Conservation (phyloP, 1,140 invertebrate species). For the Mizuhopecten yessoensis region DNA sequence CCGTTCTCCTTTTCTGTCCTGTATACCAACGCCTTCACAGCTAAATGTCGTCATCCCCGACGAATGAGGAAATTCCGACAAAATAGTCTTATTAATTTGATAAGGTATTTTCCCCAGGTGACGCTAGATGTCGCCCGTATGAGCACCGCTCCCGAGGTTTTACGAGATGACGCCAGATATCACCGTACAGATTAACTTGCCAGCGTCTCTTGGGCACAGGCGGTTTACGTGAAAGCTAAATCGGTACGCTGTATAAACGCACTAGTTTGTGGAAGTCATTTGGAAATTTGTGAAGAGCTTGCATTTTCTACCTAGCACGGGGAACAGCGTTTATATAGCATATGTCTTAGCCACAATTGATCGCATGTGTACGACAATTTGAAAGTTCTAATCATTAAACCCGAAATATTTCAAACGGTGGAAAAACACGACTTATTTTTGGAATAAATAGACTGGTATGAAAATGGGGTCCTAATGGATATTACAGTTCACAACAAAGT, state of each 20-base stretch:
- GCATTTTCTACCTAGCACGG: too few species aligned
- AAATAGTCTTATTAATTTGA: not conserved
- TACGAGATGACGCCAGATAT: not conserved
- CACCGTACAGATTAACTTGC: not conserved
- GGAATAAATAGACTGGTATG: too few species aligned
- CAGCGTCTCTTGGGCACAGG: not conserved
- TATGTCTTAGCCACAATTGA: too few species aligned
- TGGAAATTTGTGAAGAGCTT: too few species aligned
- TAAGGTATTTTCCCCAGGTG: constrained; percentile 7
- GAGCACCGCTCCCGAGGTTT: not conserved
- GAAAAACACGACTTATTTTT: too few species aligned
- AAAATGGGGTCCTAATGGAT: too few species aligned
- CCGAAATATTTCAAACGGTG: too few species aligned
- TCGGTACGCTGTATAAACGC: not conserved
- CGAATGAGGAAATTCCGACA: not conserved
- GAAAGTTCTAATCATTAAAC: too few species aligned
- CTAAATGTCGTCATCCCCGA: not conserved
- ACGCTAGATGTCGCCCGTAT: not conserved
- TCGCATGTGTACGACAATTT: too few species aligned
- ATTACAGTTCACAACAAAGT: too few species aligned
- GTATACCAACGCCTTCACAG: not conserved
- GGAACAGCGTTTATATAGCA: too few species aligned
- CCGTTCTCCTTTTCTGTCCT: not conserved
- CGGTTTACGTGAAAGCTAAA: constrained; percentile 17
- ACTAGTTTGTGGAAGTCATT: not conserved